Evolutionary conservation across 2,888 invertebrate species (phyloP).

Genomic region (Cephus spinipes): DNA sequence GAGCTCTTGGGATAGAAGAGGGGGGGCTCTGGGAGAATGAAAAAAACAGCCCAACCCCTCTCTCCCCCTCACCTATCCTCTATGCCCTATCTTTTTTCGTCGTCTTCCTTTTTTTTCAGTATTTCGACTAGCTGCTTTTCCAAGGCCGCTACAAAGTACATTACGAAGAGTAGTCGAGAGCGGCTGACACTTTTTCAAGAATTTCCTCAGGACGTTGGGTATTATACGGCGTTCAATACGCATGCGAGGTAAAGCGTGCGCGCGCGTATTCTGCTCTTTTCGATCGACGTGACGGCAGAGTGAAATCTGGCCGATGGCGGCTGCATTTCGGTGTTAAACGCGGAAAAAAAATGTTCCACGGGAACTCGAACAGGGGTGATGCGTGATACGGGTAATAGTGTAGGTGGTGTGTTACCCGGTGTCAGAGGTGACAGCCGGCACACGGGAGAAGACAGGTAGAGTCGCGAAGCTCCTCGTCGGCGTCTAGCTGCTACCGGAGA

Average conservation of each 20-base stretch:
- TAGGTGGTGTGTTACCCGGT: too few species aligned
- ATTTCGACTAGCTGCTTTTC: slow-evolving; percentile 20
- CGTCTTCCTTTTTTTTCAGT: not conserved
- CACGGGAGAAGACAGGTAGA: too few species aligned
- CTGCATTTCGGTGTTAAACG: slow-evolving; percentile 36
- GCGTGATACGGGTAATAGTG: too few species aligned
- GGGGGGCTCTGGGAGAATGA: slow-evolving; percentile 5
- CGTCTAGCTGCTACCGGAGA: too few species aligned
- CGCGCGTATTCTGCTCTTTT: slow-evolving; percentile 58
- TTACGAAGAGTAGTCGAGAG: slow-evolving; percentile 28
- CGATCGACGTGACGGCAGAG: slow-evolving; percentile 62
- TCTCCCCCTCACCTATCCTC: not conserved
- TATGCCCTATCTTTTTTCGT: not conserved
- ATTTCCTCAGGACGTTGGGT: slow-evolving; percentile 23
- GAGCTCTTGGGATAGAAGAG: not conserved
- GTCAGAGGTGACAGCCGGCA: too few species aligned
- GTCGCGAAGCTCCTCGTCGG: too few species aligned
- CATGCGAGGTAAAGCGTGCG: slow-evolving; percentile 60
- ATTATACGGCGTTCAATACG: slow-evolving; percentile 54
- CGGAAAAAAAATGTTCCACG: slow-evolving; percentile 2
- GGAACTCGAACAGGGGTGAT: too few species aligned
- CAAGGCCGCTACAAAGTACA: slow-evolving; percentile 27
- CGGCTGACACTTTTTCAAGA: slow-evolving; percentile 30
- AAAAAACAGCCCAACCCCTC: slow-evolving; percentile 10
- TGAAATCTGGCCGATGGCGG: slow-evolving; percentile 53